Evolutionary conservation across 1,140 invertebrate genomes (phyloP).

Genomic region (Drosophila tristis): DNA sequence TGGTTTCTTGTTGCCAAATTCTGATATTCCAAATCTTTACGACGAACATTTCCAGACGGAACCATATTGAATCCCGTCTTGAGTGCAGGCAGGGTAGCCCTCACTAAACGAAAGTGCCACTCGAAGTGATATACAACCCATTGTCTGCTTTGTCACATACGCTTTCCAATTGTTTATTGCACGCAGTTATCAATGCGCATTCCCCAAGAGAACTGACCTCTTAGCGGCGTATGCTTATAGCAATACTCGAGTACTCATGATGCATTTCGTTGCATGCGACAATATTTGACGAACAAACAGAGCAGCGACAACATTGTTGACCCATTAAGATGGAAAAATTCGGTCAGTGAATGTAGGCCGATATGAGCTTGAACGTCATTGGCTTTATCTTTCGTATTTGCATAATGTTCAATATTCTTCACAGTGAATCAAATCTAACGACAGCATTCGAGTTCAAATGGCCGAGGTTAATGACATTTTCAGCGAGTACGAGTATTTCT

Average conservation of each 20-base stretch:
- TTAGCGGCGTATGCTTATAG: constrained; percentile 7
- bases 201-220: constrained; percentile 37
- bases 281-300: constrained; percentile 35
- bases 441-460: constrained; percentile 46
- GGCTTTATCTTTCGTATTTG: constrained; percentile 47
- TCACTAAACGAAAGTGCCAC: constrained; percentile 13
- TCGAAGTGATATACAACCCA: constrained; percentile 27
- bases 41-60: neutral
- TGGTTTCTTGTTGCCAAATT: constrained; percentile 6
- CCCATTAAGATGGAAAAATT: constrained; percentile 37
- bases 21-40: neutral
- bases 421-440: constrained; percentile 43
- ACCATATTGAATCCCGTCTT: neutral
- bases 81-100: constrained; percentile 5
- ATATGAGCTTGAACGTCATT: constrained; percentile 25
- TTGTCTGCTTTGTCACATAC: constrained; percentile 17
- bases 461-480: constrained; percentile 71
- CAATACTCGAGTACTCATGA: neutral
- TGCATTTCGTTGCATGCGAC: constrained; percentile 30
- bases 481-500: constrained; percentile 13
- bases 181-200: constrained; percentile 10
- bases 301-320: constrained; percentile 41
- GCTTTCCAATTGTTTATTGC: constrained; percentile 22
- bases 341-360: constrained; percentile 42
- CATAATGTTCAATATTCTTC: constrained; percentile 47